Evolutionary conservation across 2,113 vertebrate genomes (phyloP).

Genomic region (Cranoglanis bouderius): DNA sequence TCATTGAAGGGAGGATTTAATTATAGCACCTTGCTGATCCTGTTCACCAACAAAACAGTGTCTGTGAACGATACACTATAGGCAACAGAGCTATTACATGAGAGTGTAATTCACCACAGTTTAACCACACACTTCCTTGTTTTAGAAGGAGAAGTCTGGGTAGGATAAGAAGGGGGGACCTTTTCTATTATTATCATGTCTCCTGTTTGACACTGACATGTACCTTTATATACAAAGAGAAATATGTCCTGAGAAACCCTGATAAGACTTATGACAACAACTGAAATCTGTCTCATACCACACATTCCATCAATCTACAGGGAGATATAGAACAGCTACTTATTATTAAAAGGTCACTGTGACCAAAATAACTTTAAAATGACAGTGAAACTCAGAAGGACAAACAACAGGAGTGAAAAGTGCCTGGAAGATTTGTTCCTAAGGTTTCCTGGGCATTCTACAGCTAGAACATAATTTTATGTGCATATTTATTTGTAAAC

Average conservation of each 20-base stretch:
- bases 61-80: not conserved
- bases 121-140: not conserved
- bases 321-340: not conserved
- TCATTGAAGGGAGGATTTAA: conserved; percentile 32
- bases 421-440: not conserved
- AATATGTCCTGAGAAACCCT: conserved; percentile 18
- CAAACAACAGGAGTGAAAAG: not conserved
- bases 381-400: not conserved
- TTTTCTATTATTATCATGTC: not conserved
- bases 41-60: conserved; percentile 38
- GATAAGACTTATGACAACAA: conserved; percentile 30
- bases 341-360: conserved; percentile 30
- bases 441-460: not conserved
- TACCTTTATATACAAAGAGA: not conserved
- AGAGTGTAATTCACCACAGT: not conserved
- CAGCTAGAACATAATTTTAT: not conserved
- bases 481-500: not conserved
- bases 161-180: no score
- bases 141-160: conserved; percentile 17
- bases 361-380: not conserved
- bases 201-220: not conserved
- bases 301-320: not conserved
- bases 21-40: conserved; percentile 37
- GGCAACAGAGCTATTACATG: not conserved
- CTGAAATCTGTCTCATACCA: conserved; percentile 1